These are phyloP conservation scores for Ramphastos sulfuratus DNA, from an alignment of 2,113 vertebrate species.

Conservation along the genomic window DNA sequence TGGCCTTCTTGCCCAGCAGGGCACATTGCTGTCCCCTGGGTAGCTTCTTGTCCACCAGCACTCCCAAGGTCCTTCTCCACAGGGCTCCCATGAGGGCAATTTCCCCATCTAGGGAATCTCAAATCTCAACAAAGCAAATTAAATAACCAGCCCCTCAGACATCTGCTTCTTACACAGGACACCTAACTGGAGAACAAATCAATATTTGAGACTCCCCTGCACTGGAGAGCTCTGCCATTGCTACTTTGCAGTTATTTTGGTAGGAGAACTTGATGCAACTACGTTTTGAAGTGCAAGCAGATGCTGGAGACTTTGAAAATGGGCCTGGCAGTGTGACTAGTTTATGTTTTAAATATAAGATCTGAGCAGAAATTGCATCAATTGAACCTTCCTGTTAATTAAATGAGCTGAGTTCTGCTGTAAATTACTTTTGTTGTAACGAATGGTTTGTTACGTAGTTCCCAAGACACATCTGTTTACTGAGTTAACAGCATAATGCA, in stretches of 20 bases:
- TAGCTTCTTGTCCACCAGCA: too few relatives aligned
- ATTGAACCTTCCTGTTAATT: neutral
- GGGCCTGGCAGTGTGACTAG: neutral
- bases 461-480: neutral
- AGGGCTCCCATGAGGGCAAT: neutral
- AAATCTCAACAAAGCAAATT: neutral
- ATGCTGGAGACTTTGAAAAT: neutral
- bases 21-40: too few relatives aligned
- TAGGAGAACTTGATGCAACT: neutral
- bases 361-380: neutral
- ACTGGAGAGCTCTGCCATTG: neutral
- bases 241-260: neutral
- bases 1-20: too few relatives aligned
- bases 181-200: neutral
- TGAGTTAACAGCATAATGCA: neutral
- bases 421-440: neutral
- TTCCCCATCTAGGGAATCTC: neutral
- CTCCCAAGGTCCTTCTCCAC: too few relatives aligned
- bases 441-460: neutral
- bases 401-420: neutral
- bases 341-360: neutral
- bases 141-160: rapidly evolving
- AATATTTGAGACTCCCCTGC: too few relatives aligned
- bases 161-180: neutral
- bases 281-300: neutral